phyloP scores from a whole-genome alignment of 2,888 invertebrate genomes.

The Teleiodes luculella region DNA sequence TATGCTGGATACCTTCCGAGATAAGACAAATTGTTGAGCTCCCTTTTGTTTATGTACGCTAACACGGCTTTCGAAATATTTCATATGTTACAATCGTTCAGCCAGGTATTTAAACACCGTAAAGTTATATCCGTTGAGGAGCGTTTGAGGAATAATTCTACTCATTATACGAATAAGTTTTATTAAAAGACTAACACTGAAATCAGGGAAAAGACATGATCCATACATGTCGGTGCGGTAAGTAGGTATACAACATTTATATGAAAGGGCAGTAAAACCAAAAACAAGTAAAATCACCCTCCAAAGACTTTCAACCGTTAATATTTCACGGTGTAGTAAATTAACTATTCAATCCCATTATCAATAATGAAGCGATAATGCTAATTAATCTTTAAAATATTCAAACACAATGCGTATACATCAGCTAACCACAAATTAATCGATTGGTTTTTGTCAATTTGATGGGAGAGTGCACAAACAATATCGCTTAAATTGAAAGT shows the following conservation, averaged over 20 bases:
- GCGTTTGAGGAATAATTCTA: too few species aligned
- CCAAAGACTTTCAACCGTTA: too few species aligned
- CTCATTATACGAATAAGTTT: too few species aligned
- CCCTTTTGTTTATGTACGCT: not conserved
- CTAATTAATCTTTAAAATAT: not conserved
- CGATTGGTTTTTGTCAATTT: not conserved
- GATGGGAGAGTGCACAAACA: not conserved
- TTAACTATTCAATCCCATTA: not conserved
- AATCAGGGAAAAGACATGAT: too few species aligned
- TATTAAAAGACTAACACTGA: too few species aligned
- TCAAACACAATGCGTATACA: not conserved
- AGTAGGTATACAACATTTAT: too few species aligned
- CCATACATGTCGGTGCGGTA: too few species aligned
- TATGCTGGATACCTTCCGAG: constrained; percentile 14
- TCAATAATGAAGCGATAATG: not conserved
- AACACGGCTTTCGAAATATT: constrained; percentile 1
- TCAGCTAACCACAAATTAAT: not conserved
- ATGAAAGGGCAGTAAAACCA: too few species aligned
- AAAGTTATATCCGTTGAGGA: too few species aligned
- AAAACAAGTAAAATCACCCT: too few species aligned
- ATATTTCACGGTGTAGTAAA: too few species aligned
- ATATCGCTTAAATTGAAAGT: not conserved
- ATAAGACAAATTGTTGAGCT: constrained; percentile 16
- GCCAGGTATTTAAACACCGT: not conserved
- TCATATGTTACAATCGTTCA: not conserved